phyloP scores from a whole-genome alignment of 2,113 vertebrate species.

The Bombycilla garrulus region DNA sequence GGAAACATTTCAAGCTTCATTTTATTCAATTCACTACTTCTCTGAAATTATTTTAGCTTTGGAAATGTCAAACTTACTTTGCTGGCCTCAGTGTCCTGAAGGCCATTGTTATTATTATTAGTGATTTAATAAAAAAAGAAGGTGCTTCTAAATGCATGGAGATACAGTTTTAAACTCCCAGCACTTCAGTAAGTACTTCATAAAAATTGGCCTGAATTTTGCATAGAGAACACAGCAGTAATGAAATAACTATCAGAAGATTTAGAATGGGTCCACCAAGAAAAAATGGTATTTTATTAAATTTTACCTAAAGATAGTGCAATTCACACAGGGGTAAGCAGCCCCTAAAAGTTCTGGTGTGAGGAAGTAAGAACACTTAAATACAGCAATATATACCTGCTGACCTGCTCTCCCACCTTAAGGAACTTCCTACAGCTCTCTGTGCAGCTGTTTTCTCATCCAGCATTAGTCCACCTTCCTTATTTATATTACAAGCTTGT shows the following conservation, averaged over 20 bases:
- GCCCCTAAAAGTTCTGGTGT: not conserved
- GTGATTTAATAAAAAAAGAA: not conserved
- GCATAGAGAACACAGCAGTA: not conserved
- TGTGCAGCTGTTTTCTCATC: not conserved
- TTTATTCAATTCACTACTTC: not conserved
- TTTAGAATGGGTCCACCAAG: not conserved
- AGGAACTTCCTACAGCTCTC: not conserved
- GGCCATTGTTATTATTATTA: not conserved
- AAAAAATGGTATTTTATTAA: not conserved
- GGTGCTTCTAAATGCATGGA: not conserved
- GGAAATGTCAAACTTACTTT: not conserved
- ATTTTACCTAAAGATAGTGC: not conserved
- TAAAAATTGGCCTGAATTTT: not conserved
- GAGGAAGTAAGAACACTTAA: not conserved
- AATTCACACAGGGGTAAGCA: not conserved
- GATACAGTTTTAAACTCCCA: not conserved
- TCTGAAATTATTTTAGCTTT: not conserved
- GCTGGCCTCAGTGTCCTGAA: not conserved
- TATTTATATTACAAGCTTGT: not conserved
- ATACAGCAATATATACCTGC: accelerated
- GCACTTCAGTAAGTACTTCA: not conserved
- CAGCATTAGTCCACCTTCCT: not conserved
- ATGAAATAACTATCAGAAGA: not conserved
- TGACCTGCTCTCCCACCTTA: not conserved
- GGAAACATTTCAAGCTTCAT: not conserved